phyloP scores from a whole-genome alignment of 2,888 invertebrate species.

The Eupithecia inturbata region DNA sequence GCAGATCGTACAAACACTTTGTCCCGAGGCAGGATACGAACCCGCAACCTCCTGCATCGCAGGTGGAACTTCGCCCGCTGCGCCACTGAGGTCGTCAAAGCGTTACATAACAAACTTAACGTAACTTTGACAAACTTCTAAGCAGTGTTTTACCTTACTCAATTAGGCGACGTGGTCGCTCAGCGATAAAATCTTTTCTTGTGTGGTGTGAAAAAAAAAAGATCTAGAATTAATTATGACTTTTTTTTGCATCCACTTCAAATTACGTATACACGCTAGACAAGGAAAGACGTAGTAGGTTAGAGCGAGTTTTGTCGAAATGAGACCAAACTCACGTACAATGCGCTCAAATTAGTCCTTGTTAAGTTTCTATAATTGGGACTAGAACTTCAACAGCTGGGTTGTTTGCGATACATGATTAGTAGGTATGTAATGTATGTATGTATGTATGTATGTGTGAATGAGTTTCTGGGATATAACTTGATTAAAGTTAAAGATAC shows the following conservation, averaged over 20 bases:
- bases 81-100: too few species aligned
- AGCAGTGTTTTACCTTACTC: not conserved
- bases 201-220: too few species aligned
- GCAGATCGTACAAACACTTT: too few species aligned
- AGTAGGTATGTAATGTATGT: not conserved
- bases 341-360: constrained; percentile 27
- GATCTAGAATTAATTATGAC: not conserved
- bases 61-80: too few species aligned
- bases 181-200: too few species aligned
- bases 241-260: not conserved
- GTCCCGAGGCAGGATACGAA: too few species aligned
- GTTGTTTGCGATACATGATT: constrained; percentile 16
- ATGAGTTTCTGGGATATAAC: not conserved
- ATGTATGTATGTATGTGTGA: not conserved
- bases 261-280: not conserved
- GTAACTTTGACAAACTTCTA: too few species aligned
- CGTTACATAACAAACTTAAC: too few species aligned
- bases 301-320: not conserved
- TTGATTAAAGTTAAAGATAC: not conserved
- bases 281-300: not conserved
- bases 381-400: constrained; percentile 22
- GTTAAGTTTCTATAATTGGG: constrained; percentile 33
- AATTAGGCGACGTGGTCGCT: too few species aligned
- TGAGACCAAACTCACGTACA: constrained; percentile 14
- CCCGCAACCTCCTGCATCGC: too few species aligned